A percentile compares a stretch with the other conserved stretches of the same genome.
Conservation (phyloP, 2,888 invertebrate species). For the Orthonevra nobilis region DNA sequence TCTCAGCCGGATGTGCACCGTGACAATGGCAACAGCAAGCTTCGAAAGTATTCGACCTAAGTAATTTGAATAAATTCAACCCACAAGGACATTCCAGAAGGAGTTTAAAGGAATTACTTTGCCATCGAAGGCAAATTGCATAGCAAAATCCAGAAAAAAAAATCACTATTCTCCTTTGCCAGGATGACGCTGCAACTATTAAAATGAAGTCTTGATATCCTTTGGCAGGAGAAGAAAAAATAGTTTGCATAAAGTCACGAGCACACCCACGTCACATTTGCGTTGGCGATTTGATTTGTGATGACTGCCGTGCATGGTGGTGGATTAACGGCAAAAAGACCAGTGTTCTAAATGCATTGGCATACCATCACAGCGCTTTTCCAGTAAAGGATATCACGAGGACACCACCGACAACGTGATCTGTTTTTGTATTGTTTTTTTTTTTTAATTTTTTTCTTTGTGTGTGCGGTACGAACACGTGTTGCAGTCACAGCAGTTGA, state of each 20-base stretch:
- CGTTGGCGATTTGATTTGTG: slow-evolving; percentile 42
- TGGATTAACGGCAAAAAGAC: slow-evolving; percentile 43
- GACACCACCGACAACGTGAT: slow-evolving; percentile 34
- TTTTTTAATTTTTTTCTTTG: slow-evolving; percentile 1
- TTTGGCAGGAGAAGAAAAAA: too few species aligned
- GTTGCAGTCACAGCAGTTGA: slow-evolving; percentile 20
- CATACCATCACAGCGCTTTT: slow-evolving; percentile 30
- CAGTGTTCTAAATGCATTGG: slow-evolving; percentile 50
- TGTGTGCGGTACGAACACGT: slow-evolving; percentile 1
- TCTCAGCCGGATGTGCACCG: slow-evolving; percentile 6
- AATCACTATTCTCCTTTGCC: too few species aligned
- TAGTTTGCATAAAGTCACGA: slow-evolving; percentile 6
- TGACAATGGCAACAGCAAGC: slow-evolving; percentile 16
- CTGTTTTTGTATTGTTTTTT: neutral
- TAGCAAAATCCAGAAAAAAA: slow-evolving; percentile 4
- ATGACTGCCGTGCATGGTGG: slow-evolving; percentile 35
- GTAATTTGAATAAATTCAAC: slow-evolving; percentile 60
- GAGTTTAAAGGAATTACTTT: slow-evolving; percentile 26
- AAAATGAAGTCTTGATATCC: slow-evolving; percentile 31
- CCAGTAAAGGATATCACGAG: slow-evolving; percentile 28
- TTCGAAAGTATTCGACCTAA: slow-evolving; percentile 17
- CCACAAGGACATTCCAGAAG: slow-evolving; percentile 36
- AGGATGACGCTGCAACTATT: slow-evolving; percentile 2
- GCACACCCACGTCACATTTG: slow-evolving; percentile 6
- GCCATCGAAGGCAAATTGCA: slow-evolving; percentile 17